Evolutionary conservation across 2,888 invertebrate genomes (phyloP).

Genomic region (Aporophyla lueneburgensis): DNA sequence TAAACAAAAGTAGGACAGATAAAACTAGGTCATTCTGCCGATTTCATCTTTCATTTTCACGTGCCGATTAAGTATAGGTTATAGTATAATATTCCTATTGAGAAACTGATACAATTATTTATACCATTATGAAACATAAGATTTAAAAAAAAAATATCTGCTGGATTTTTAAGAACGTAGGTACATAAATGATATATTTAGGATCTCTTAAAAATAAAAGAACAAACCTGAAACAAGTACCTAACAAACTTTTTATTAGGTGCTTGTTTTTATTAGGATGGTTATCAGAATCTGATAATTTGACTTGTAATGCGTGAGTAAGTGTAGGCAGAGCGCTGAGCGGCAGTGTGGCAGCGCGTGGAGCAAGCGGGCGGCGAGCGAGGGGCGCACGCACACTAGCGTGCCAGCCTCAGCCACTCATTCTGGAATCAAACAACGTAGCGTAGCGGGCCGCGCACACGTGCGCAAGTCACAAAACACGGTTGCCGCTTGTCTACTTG

Average conservation of each 20-base stretch:
- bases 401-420: conserved; percentile 62
- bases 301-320: conserved; percentile 8
- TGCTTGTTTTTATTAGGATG: background rate
- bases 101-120: background rate
- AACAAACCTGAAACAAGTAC: background rate
- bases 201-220: background rate
- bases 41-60: conserved; percentile 43
- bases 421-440: conserved; percentile 73
- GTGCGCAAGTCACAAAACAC: conserved; percentile 78
- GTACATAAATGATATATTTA: background rate
- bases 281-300: conserved; percentile 3
- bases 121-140: background rate
- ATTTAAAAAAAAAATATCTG: too few species aligned
- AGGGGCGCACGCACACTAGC: conserved; percentile 73
- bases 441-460: conserved; percentile 76
- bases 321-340: conserved; percentile 34
- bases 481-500: conserved; percentile 70
- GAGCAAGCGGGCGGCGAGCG: conserved; percentile 10
- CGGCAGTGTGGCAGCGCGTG: conserved; percentile 16
- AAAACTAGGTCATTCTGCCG: conserved; percentile 59
- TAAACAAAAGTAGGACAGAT: conserved; percentile 59
- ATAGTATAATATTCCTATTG: background rate
- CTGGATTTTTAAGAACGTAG: background rate
- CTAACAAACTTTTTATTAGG: background rate
- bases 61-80: conserved; percentile 6